phyloP scores from a whole-genome alignment of 2,888 invertebrate species.

The Chymomyza fuscimana region DNA sequence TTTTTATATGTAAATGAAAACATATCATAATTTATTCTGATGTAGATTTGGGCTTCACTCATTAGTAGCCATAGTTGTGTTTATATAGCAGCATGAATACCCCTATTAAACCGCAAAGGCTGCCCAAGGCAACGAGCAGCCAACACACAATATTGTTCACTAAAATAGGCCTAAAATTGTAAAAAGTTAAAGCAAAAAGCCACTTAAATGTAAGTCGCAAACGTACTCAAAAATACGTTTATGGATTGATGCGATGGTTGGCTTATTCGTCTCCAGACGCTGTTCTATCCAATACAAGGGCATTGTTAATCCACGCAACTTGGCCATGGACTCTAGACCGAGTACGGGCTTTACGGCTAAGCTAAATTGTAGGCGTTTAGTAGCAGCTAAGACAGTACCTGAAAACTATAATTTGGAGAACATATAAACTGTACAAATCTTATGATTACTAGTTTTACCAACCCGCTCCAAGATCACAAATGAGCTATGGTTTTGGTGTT shows the following conservation, averaged over 20 bases:
- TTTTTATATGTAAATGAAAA: slow-evolving; percentile 1
- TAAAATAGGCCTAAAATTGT: slow-evolving; percentile 42
- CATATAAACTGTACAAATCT: background rate
- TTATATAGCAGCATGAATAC: slow-evolving; percentile 36
- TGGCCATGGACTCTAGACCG: slow-evolving; percentile 84
- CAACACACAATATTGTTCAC: slow-evolving; percentile 55
- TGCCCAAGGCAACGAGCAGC: slow-evolving; percentile 49
- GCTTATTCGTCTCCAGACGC: slow-evolving; percentile 78
- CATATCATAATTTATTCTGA: too few species aligned
- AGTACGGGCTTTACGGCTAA: slow-evolving; percentile 83
- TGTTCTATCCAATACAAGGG: slow-evolving; percentile 91
- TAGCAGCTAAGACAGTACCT: slow-evolving; percentile 86
- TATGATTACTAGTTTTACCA: slow-evolving; percentile 25
- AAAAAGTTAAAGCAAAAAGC: background rate
- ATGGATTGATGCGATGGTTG: slow-evolving; percentile 50
- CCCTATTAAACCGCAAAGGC: slow-evolving; percentile 40
- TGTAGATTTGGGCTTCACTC: background rate
- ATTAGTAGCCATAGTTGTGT: slow-evolving; percentile 4
- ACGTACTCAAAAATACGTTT: slow-evolving; percentile 60
- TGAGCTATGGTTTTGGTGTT: slow-evolving; percentile 86
- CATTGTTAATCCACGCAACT: slow-evolving; percentile 83
- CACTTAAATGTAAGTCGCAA: background rate
- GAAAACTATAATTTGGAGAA: slow-evolving; percentile 42
- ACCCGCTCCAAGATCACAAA: slow-evolving; percentile 89
- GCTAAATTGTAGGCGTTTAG: slow-evolving; percentile 87